phyloP scores from a whole-genome alignment of 2,113 vertebrate genomes.

The Scomber scombrus region DNA sequence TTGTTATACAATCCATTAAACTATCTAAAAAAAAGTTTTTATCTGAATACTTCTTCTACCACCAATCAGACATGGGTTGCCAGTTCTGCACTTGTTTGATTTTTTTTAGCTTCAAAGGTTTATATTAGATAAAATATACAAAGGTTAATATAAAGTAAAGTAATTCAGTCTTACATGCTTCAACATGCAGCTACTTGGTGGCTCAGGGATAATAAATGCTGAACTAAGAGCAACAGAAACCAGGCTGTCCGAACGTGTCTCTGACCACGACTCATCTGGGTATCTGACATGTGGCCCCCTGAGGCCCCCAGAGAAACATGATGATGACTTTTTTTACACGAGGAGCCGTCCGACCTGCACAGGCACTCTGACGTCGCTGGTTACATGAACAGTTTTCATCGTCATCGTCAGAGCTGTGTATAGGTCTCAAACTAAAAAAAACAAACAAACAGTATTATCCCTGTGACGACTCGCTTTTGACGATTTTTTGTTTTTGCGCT shows the following conservation, averaged over 20 bases:
- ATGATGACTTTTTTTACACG: constrained; percentile 29
- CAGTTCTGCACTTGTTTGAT: too few species aligned
- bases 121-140: too few species aligned
- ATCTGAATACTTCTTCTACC: too few species aligned
- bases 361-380: constrained; percentile 24
- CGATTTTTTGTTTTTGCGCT: too few species aligned
- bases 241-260: constrained; percentile 35
- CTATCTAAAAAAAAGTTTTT: too few species aligned
- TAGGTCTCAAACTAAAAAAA: not conserved
- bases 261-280: constrained; percentile 13
- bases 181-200: not conserved
- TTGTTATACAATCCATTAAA: too few species aligned
- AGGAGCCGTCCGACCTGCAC: constrained; percentile 35
- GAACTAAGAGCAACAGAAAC: constrained; percentile 42
- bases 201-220: constrained; percentile 26
- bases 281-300: constrained; percentile 32
- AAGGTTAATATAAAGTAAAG: too few species aligned
- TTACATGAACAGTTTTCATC: constrained; percentile 29
- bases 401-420: not conserved
- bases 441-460: constrained; percentile 4
- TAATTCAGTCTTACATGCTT: not conserved
- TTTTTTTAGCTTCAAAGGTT: too few species aligned
- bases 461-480: not conserved
- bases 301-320: constrained; percentile 40
- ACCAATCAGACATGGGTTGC: too few species aligned